A percentile compares a stretch with the other conserved stretches of the same genome.
Conservation (phyloP, 2,113 vertebrate genomes). For the Miniopterus natalensis region DNA sequence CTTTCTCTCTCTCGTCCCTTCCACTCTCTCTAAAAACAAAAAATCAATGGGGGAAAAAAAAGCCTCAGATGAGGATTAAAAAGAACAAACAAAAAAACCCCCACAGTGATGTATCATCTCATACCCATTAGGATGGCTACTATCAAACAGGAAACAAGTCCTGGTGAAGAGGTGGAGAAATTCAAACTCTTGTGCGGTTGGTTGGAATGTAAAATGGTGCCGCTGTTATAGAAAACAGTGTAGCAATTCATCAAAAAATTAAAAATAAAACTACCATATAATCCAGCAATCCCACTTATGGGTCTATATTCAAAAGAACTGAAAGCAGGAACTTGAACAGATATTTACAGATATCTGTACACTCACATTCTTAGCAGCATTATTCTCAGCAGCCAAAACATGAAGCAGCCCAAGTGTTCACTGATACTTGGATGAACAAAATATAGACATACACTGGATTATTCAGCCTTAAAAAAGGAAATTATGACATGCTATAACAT, state of each 20-base stretch:
- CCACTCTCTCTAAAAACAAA: no score
- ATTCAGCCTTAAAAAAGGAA: conserved; percentile 1
- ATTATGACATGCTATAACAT: not conserved
- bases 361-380: not conserved
- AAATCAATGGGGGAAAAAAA: no score
- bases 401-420: not conserved
- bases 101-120: not conserved
- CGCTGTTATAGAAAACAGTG: not conserved
- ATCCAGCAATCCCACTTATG: not conserved
- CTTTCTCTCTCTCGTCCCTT: no score
- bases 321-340: not conserved
- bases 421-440: not conserved
- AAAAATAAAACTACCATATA: not conserved
- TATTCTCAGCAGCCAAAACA: not conserved
- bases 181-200: not conserved
- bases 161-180: not conserved
- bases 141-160: not conserved
- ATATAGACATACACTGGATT: not conserved
- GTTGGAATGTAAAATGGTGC: not conserved
- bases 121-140: not conserved
- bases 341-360: not conserved
- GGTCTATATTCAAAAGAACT: not conserved
- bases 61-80: no score
- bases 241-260: not conserved
- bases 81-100: no score